A percentile compares a stretch with the other conserved stretches of the same genome.
These are phyloP conservation scores for Caenorhabditis sp. DNA, from an alignment of 2,888 invertebrate genomes.

Conservation along the genomic window DNA sequence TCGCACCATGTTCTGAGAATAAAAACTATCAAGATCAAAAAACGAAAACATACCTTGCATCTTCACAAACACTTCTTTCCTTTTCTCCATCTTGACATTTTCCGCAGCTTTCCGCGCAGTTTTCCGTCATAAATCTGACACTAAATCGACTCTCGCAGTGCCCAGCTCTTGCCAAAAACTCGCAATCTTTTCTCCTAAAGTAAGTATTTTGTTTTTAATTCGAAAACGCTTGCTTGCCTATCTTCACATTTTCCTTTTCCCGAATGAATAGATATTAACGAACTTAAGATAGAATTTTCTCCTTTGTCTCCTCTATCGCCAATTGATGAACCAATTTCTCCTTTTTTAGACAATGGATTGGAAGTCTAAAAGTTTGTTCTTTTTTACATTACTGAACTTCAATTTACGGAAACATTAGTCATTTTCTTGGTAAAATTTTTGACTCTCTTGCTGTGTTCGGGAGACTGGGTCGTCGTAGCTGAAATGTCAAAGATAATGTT, in stretches of 20 bases:
- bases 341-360: conserved; percentile 53
- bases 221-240: conserved; percentile 32
- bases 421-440: conserved; percentile 66
- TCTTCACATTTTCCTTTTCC: conserved; percentile 68
- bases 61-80: conserved; percentile 59
- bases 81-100: conserved; percentile 67
- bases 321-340: conserved; percentile 58
- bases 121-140: conserved; percentile 79
- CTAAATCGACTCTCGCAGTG: conserved; percentile 79
- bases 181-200: conserved; percentile 76
- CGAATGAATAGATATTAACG: conserved; percentile 48
- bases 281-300: conserved; percentile 46
- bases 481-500: background rate
- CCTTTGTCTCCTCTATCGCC: conserved; percentile 46
- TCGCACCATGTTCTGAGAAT: conserved; percentile 77
- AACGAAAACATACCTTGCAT: conserved; percentile 54
- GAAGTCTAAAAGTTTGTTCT: conserved; percentile 22
- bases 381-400: background rate
- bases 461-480: conserved; percentile 40
- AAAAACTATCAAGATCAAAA: conserved; percentile 6
- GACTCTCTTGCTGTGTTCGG: conserved; percentile 51
- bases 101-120: conserved; percentile 78
- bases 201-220: background rate
- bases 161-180: conserved; percentile 76
- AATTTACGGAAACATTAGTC: conserved; percentile 26